These are phyloP conservation scores for Drosophila asahinai DNA, from an alignment of 1,140 invertebrate genomes.

Conservation along the genomic window DNA sequence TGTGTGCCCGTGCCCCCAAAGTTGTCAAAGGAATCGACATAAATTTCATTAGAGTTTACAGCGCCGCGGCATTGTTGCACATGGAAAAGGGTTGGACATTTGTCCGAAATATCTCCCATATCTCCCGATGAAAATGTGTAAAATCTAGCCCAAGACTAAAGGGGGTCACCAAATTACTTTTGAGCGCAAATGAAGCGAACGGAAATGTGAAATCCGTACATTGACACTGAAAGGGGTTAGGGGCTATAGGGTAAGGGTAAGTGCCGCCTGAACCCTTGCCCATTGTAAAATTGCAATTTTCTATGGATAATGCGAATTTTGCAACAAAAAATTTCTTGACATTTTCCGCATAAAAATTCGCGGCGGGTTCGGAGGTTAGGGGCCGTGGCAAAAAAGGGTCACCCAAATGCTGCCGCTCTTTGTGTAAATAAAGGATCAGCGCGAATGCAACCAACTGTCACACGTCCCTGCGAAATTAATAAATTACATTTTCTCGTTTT, in stretches of 20 bases:
- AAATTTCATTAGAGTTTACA: slow-evolving; percentile 53
- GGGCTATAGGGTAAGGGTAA: slow-evolving; percentile 50
- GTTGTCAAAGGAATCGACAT: slow-evolving; percentile 44
- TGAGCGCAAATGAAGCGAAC: slow-evolving; percentile 50
- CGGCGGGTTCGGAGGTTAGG: slow-evolving; percentile 35
- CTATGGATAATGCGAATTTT: slow-evolving; percentile 78
- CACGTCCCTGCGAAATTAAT: slow-evolving; percentile 79
- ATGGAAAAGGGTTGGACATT: slow-evolving; percentile 65
- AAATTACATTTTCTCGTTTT: slow-evolving; percentile 71
- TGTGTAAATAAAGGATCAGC: slow-evolving; percentile 84
- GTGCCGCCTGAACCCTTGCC: slow-evolving; percentile 57
- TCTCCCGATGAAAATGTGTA: slow-evolving; percentile 67
- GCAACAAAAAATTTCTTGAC: slow-evolving; percentile 62
- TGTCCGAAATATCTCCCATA: slow-evolving; percentile 11
- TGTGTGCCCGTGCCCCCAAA: slow-evolving; percentile 54
- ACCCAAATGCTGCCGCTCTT: slow-evolving; percentile 65
- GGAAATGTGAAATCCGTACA: slow-evolving; percentile 20
- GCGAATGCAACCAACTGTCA: slow-evolving; percentile 67
- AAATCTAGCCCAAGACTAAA: slow-evolving; percentile 65
- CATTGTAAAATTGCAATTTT: slow-evolving; percentile 72
- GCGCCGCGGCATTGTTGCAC: slow-evolving; percentile 60
- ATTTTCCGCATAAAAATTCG: slow-evolving; percentile 67
- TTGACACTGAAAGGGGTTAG: slow-evolving; percentile 32
- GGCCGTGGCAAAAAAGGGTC: slow-evolving; percentile 67
- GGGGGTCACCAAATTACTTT: slow-evolving; percentile 69